A percentile compares a stretch with the other conserved stretches of the same genome.
Conservation (phyloP, 2,888 invertebrate genomes). For the Ochropacha duplaris region DNA sequence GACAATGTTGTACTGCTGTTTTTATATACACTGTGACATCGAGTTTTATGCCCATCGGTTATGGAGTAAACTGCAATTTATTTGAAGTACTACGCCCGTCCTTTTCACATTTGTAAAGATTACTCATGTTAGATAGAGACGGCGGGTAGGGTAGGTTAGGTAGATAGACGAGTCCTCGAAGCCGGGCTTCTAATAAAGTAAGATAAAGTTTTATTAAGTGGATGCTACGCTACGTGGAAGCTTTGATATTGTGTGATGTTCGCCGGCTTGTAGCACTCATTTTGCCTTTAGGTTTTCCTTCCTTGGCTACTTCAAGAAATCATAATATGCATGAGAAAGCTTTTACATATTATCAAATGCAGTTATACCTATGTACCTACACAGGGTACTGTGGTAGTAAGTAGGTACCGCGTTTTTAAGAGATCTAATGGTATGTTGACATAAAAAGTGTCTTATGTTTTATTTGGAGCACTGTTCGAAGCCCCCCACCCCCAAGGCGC, state of each 20-base stretch:
- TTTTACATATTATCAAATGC: neutral
- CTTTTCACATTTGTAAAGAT: conserved; percentile 1
- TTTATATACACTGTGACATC: neutral
- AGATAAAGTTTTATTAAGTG: conserved; percentile 35
- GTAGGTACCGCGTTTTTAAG: no score
- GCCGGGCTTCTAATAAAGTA: conserved; percentile 29
- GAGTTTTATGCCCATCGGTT: neutral
- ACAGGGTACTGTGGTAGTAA: no score
- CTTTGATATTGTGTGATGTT: conserved; percentile 22
- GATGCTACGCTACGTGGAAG: conserved; percentile 19
- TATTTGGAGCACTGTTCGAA: no score
- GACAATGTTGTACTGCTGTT: neutral
- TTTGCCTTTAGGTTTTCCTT: neutral
- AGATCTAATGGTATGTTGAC: no score
- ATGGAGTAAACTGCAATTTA: conserved; percentile 14
- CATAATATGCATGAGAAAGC: neutral
- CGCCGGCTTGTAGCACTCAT: neutral
- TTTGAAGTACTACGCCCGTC: conserved; percentile 19
- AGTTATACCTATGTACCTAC: no score
- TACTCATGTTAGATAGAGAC: neutral
- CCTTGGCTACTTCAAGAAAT: neutral
- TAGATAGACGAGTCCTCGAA: conserved; percentile 7
- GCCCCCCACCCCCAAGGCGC: no score
- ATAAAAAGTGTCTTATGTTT: no score
- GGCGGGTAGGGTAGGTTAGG: no score